These are phyloP conservation scores for Ichneumoninae sp. DNA, from an alignment of 2,888 invertebrate species.

Conservation along the genomic window DNA sequence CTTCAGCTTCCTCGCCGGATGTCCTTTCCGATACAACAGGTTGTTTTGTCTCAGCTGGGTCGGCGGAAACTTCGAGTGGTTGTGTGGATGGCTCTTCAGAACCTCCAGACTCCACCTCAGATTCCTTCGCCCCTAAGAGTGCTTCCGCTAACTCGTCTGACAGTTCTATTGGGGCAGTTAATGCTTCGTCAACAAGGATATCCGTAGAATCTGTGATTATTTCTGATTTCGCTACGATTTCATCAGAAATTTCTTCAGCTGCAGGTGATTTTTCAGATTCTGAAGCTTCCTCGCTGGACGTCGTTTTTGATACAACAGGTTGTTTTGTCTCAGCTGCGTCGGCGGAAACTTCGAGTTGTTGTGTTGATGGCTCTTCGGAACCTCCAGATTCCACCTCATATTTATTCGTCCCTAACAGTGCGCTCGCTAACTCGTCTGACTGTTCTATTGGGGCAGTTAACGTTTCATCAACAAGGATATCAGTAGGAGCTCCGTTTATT, in stretches of 20 bases:
- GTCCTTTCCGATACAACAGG: conserved; percentile 1
- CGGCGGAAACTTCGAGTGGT: background rate
- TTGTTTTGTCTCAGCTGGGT: conserved; percentile 7
- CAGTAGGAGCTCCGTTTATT: background rate
- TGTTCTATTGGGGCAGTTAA: background rate
- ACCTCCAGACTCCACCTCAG: conserved; percentile 4
- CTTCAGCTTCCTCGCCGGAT: background rate
- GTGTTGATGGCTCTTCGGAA: background rate
- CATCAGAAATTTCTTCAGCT: background rate
- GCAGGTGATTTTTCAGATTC: conserved; percentile 8
- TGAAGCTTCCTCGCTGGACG: background rate
- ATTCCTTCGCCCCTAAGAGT: background rate
- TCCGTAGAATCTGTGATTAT: background rate
- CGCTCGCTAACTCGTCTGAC: background rate
- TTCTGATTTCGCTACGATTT: background rate
- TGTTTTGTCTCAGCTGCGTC: conserved; percentile 9
- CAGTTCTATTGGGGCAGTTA: background rate
- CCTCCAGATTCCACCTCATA: background rate
- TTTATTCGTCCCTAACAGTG: background rate
- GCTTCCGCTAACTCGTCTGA: background rate
- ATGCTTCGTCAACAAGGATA: background rate
- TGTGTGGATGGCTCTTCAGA: background rate
- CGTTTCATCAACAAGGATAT: background rate
- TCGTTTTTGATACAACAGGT: background rate
- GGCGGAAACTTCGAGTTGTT: background rate